Evolutionary conservation across 2,888 invertebrate species (phyloP).

Genomic region (Trichopoda pennipes): DNA sequence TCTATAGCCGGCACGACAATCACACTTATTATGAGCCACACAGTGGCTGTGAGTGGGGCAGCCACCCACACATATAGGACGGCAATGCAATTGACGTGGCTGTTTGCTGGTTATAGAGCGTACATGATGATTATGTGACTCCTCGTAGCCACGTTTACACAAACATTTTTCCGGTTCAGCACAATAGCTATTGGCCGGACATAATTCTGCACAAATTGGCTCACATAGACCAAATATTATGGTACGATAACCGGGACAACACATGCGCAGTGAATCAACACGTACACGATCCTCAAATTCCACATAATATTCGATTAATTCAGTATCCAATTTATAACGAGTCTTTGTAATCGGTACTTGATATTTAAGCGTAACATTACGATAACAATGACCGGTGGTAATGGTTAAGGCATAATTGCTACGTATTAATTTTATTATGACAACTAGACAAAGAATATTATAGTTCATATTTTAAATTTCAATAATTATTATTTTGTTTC

Average conservation of each 20-base stretch:
- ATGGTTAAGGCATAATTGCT: constrained; percentile 71
- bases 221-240: constrained; percentile 78
- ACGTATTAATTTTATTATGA: constrained; percentile 39
- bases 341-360: constrained; percentile 74
- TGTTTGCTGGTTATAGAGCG: constrained; percentile 76
- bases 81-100: constrained; percentile 71
- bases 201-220: constrained; percentile 79
- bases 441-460: constrained; percentile 9
- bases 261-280: constrained; percentile 75
- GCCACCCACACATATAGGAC: constrained; percentile 71
- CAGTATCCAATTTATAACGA: constrained; percentile 56
- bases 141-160: constrained; percentile 70
- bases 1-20: constrained; percentile 81
- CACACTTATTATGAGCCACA: constrained; percentile 78
- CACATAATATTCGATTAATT: constrained; percentile 70
- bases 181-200: constrained; percentile 73
- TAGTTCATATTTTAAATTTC: constrained; percentile 35
- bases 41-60: constrained; percentile 75
- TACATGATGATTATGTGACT: constrained; percentile 81
- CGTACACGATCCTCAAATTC: constrained; percentile 75
- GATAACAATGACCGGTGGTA: constrained; percentile 75
- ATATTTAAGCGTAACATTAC: constrained; percentile 77
- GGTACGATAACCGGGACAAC: constrained; percentile 76
- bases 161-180: constrained; percentile 73
- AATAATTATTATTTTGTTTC: neutral